Base-by-base conservation (phyloP, 2,113 vertebrate species). In the Pollimyrus isidori region DNA sequence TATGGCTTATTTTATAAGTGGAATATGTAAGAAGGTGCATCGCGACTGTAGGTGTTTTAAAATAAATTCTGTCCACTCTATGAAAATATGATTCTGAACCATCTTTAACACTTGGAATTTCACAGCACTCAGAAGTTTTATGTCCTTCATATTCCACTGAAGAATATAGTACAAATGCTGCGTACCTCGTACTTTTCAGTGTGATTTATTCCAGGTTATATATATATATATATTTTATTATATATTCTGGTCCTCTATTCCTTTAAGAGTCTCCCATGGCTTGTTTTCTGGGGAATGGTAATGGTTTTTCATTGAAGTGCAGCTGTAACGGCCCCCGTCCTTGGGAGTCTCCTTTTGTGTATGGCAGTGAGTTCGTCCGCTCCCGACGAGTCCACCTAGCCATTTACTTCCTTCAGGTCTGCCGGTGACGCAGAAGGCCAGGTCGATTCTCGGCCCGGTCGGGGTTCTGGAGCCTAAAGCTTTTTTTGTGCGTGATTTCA, bases 311-410 rank as follows among this genome's bases (percentile, higher is more conserved):
- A 5, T n/a, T 21, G 49, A 58, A 84, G 7, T 62, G 42, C 76
- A 23, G 49, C n/a, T 62, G 53, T 19, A 53, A 52, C 13, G 6
- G 26, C 26, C 49, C 46, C 85, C 5, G 39, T 5, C 35, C 17
- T 11, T 19, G 48, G 23, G 23, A 30, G 45, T 45, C 50, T 90
- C 23, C 21, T 45, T 76, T 35, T 45, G 23, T 90, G 83, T 84
- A 42, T 69, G 21, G 42, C 90, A 80, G 89, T 89, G 80, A 88
- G 80, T 90, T 69, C 45, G 49, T 84, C 52, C 86, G 69, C 84
- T 87, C 89, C 46, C 92, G 91, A 92, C 89, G 90, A 90, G 91
- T 89, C 53, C 83, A 87, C 90, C 91, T 90, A 86, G 90, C 83
- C 91, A 90, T 90, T 89, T 5, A 73, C 91, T 56, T 89, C 89